Evolutionary conservation across 2,113 vertebrate genomes (phyloP).

Genomic region (Anhinga rufa): DNA sequence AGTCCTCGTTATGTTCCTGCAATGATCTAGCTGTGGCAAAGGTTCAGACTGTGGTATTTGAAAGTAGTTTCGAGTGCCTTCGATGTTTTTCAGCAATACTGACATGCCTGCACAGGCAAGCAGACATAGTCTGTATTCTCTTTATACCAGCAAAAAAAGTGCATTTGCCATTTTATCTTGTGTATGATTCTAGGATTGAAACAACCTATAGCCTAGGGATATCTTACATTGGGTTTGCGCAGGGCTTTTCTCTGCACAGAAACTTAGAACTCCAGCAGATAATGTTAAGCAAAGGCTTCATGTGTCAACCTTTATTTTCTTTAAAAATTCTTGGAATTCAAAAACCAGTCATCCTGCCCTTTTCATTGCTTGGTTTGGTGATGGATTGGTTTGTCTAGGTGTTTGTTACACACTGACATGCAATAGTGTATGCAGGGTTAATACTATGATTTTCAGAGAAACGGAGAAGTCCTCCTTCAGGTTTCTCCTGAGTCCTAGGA

Average conservation of each 20-base stretch:
- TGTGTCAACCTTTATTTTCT: background rate
- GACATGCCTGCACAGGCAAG: constrained; percentile 3
- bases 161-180: background rate
- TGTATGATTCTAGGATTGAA: background rate
- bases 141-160: background rate
- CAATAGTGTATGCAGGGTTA: background rate
- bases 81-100: background rate
- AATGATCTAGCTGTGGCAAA: background rate
- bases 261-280: background rate
- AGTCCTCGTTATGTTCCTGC: background rate
- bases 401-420: constrained; percentile 51
- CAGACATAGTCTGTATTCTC: background rate
- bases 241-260: background rate
- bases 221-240: background rate
- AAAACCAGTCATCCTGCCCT: background rate
- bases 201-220: background rate
- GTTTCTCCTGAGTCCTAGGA: constrained; percentile 29
- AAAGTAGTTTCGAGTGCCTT: constrained; percentile 43
- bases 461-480: constrained; percentile 24
- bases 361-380: constrained; percentile 32
- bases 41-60: constrained; percentile 4
- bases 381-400: constrained; percentile 62
- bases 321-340: constrained; percentile 5
- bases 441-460: background rate
- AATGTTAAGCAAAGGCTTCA: background rate